A percentile compares a stretch with the other conserved stretches of the same genome.
phyloP scores from a whole-genome alignment of 2,113 vertebrate species.

The Chamaetylas fuelleborni region DNA sequence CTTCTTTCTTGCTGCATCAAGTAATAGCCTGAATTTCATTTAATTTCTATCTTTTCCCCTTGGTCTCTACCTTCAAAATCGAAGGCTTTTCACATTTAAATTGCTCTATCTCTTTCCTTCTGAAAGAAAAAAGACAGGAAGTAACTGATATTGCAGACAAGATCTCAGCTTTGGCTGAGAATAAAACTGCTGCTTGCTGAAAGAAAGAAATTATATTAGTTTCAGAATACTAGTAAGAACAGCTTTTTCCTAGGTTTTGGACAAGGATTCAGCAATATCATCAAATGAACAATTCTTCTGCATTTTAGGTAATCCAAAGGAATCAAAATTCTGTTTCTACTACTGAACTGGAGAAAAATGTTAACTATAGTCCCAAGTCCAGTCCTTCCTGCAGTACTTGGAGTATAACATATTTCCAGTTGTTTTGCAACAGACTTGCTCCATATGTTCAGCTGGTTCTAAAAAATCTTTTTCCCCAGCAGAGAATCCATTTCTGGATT shows the following conservation, averaged over 20 bases:
- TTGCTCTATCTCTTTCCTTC: neutral
- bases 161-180: neutral
- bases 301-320: neutral
- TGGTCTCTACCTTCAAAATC: neutral
- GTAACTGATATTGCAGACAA: neutral
- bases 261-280: neutral
- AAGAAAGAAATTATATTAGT: neutral
- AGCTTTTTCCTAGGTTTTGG: neutral
- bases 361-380: neutral
- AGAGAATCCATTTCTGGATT: neutral
- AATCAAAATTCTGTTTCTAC: neutral
- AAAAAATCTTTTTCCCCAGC: neutral
- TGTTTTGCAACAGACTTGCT: neutral
- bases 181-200: neutral
- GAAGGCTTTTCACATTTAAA: neutral
- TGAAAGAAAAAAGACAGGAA: neutral
- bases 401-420: rapidly evolving
- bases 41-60: neutral
- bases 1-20: neutral
- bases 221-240: neutral
- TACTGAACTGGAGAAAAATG: neutral
- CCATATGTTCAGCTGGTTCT: neutral
- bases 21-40: neutral
- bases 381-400: neutral
- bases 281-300: neutral